A percentile compares a stretch with the other conserved stretches of the same genome.
phyloP scores from a whole-genome alignment of 2,113 vertebrate species.

The Brachyhypopomus gauderio region DNA sequence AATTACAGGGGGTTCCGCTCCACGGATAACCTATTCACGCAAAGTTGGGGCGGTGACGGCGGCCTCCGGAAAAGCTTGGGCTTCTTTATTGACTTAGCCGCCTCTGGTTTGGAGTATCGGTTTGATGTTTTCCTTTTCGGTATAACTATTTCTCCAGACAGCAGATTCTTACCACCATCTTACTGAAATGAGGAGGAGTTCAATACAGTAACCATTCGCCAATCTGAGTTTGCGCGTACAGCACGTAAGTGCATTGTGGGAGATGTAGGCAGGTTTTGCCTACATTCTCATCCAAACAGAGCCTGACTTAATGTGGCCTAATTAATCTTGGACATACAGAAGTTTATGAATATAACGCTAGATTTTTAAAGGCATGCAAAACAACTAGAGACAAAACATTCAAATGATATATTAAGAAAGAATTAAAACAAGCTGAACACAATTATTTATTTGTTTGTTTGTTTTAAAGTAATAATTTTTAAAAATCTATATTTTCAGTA shows the following conservation, averaged over 20 bases:
- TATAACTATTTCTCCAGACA: slow-evolving; percentile 70
- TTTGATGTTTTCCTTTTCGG: slow-evolving; percentile 63
- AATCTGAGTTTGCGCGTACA: slow-evolving; percentile 67
- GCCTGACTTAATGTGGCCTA: too few species aligned
- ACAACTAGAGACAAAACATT: too few species aligned
- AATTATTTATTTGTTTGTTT: too few species aligned
- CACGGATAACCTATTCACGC: slow-evolving; percentile 70
- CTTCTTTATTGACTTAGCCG: slow-evolving; percentile 58
- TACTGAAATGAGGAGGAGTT: slow-evolving; percentile 79
- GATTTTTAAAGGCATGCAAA: too few species aligned
- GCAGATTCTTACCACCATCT: slow-evolving; percentile 82
- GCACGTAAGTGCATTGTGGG: slow-evolving; percentile 62
- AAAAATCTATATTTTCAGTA: too few species aligned
- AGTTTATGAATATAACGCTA: too few species aligned
- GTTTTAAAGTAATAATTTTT: too few species aligned
- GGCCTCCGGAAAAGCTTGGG: slow-evolving; percentile 68
- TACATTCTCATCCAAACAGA: neutral
- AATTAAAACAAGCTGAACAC: too few species aligned
- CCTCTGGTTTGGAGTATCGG: slow-evolving; percentile 64
- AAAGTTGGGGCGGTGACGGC: slow-evolving; percentile 74
- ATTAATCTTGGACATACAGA: too few species aligned
- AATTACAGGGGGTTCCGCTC: slow-evolving; percentile 78
- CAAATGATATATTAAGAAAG: too few species aligned
- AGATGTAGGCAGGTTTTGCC: slow-evolving; percentile 53
- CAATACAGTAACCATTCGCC: slow-evolving; percentile 69